Evolutionary conservation across 1,140 invertebrate species (phyloP), one percentile per base, ranked within the genome.

Genomic region (Caenorhabditis tropicalis): DNA sequence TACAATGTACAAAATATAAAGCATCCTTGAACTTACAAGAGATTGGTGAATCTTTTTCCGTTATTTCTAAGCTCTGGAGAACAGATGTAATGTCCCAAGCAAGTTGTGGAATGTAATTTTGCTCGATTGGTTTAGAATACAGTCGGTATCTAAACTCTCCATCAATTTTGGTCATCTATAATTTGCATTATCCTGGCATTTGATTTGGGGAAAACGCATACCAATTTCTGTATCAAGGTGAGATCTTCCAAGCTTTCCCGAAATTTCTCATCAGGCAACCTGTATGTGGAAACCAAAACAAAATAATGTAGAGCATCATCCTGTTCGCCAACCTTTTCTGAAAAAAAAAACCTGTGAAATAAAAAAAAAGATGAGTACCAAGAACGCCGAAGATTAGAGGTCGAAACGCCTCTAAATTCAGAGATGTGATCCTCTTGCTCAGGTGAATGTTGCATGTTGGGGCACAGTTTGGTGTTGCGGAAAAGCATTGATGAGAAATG

Each of bases 231-330:
- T 21, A 21, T n/a, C 3, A 24, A 1, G 9, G 36, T 9, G 1
- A 74, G 0, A 21, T 74, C 65, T 15, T 46, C 43, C 29, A 74
- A 43, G 10, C 36, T 74, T 24, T 43, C 21, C 15, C 24, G 36
- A 24, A 74, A 43, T 10, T 43, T 21, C 21, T 43, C 21, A 43
- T 74, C 65, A 9, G 33, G n/a, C 15, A 74, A 74, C 12, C 36
- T 16, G 15, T 10, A 74, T 19, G 65, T 74, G 6, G 65, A 6
- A n/a, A 74, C 65, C 0, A 74, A 36, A 24, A 74, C 65, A 74
- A 74, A 74, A 21, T 74, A 74, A n/a, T 43, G 65, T 2, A 74
- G 36, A 39, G 65, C 65, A 36, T 74, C 36, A 24, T 74, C 65
- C 2, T 43, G 65, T 0, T 3, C 4, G 9, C 10, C 10, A 10